Evolutionary conservation across 2,888 invertebrate genomes (phyloP), one percentile per base, ranked within the genome.

Genomic region (Xestia c-nigrum): DNA sequence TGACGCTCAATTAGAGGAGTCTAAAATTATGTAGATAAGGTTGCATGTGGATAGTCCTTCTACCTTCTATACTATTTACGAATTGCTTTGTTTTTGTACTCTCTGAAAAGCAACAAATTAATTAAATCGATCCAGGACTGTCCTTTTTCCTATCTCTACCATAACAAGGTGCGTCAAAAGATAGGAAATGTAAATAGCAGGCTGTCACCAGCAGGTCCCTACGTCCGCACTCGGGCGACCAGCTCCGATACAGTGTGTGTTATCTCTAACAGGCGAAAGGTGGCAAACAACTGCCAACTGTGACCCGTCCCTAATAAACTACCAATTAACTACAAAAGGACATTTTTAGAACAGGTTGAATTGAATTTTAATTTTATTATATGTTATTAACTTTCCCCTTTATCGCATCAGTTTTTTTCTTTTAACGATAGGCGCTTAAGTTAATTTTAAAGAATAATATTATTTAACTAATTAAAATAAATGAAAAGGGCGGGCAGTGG

Each of bases 121-220:
- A 69, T 0, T n/a, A 1, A 50, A 50, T 47, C 24, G 12, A 61
- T 19, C 21, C 2, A 0, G n/a, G 16, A 12, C 1, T 3, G 19
- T 14, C 16, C 10, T 55, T 84, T 85, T 88, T 72, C 76, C 89
- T 46, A 75, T 86, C 92, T 10, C 40, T 93, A 92, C 91, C n/a
- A 52, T 78, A 87, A 88, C 90, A 90, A 92, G 91, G 91, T 92
- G 92, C 90, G 88, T 90, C 91, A 88, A 88, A 82, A 89, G 88
- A 90, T 89, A 91, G 90, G 90, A 91, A 90, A 92, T 94, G 93
- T 93, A 93, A 93, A 93, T 91, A 91, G 85, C 88, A 71, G 80
- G 77, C 90, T 86, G 83, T 86, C 85, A 85, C 81, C 69, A 78
- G n/a, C 83, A 80, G 84, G 71, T 72, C 71, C 81, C 47, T n/a